A percentile compares a stretch with the other conserved stretches of the same genome.
These are phyloP conservation scores for Clunio marinus DNA, from an alignment of 2,888 invertebrate species.

Conservation along the genomic window DNA sequence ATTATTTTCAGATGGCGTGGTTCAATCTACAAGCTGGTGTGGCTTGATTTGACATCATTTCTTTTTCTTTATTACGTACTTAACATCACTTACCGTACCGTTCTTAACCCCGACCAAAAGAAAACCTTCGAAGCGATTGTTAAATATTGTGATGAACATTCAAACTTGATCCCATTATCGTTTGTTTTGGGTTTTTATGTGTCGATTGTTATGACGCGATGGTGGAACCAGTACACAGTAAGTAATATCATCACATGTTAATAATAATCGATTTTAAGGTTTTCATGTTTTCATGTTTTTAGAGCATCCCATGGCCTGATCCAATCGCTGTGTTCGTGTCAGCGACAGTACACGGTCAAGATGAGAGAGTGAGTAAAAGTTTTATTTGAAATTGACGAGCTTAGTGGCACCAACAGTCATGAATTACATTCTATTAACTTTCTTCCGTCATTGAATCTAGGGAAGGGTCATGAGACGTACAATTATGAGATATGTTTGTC, in stretches of 20 bases:
- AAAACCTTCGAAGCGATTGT: conserved; percentile 72
- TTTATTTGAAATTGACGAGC: not conserved
- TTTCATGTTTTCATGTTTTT: not conserved
- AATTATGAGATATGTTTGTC: conserved; percentile 76
- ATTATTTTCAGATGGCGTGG: conserved; percentile 78
- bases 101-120: conserved; percentile 11
- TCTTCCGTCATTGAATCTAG: conserved; percentile 44
- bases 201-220: conserved; percentile 84
- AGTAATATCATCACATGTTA: conserved; percentile 41
- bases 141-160: conserved; percentile 79
- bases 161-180: conserved; percentile 83
- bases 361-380: conserved; percentile 48
- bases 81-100: conserved; percentile 66
- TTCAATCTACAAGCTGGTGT: conserved; percentile 90
- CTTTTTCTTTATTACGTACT: conserved; percentile 72
- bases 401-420: too few species aligned
- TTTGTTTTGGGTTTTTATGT: conserved; percentile 95
- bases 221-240: conserved; percentile 80
- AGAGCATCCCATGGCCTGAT: conserved; percentile 79
- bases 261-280: not conserved
- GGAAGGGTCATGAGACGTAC: conserved; percentile 78
- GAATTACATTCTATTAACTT: too few species aligned
- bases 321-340: conserved; percentile 81
- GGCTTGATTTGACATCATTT: conserved; percentile 81
- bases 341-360: conserved; percentile 74